Base-by-base conservation (phyloP, 2,113 vertebrate genomes). In the Diphyllodes magnificus region DNA sequence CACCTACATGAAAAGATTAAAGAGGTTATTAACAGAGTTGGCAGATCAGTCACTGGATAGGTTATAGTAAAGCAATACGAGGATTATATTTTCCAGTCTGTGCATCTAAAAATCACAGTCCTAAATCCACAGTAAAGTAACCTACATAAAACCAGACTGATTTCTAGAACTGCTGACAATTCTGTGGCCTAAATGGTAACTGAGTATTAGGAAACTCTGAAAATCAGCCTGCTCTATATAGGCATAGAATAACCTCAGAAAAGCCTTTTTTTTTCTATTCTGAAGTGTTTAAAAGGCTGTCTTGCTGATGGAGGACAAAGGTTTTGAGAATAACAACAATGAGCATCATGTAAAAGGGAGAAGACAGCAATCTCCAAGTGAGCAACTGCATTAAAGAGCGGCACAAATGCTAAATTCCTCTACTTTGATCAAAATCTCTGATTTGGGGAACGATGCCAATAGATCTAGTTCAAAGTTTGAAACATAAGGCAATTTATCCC, bases 1-100 rank as follows among this genome's bases (percentile, higher is more conserved):
- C 99, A 97, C 99, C 99, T 99, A 77, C 73, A 71, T 40, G 56
- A 47, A 86, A 92, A 90, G 77, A 90, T 95, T 88, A 96, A 91
- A 94, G 83, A 94, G 57, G n/a, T 88, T 50, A 82, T 81, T 93
- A 81, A 87, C 59, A 82, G 80, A 92, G 49, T 11, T 93, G 92
- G 90, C 45, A 51, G 80, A 91, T 65, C 35, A 40, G 45, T 57
- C 50, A 79, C 45, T 68, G 66, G 61, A 86, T 15, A 39, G n/a
- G 63, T 73, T 75, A 76, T 8, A 79, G 73, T 33, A 79, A 71
- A 69, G 63, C 57, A 92, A 88, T 61, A 56, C 0, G 0, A 39
- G 47, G 86, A 87, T 86, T 76, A 37, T 66, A 69, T 87, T 92
- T 93, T 66, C 50, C 82, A 92, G 39, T 21, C 22, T 51, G 17